Base-by-base conservation (phyloP, 2,888 invertebrate genomes). In the Lithosia quadra region DNA sequence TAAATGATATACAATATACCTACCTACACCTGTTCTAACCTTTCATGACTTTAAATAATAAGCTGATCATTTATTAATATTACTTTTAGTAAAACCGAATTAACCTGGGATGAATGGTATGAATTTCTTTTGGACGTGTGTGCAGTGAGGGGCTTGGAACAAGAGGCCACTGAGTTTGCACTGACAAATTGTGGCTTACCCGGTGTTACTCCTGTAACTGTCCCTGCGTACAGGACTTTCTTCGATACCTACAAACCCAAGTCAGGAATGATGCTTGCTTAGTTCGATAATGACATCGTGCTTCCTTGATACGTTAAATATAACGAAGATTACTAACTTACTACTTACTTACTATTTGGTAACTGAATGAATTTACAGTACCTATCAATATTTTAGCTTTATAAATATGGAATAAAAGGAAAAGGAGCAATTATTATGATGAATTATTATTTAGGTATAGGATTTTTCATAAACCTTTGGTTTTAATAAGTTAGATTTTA, bases 131-230 rank as follows among this genome's bases (percentile, higher is more conserved):
- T 72, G 11, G 85, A 88, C 11, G 9, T 91, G 0, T 87, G 88
- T 69, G 39, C 7, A 0, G 4, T 53, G 1, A 87, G 83, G 49
- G 68, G 65, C 0, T 10, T 86, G 18, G 73, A 89, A 15, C 82
- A 80, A 21, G 83, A 82, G 43, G 11, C 34, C 0, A 71, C 84
- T 0, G 84, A 85, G 39, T 22, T 39, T 0, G 36, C 68, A 0
- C 61, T 90, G 69, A 87, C 84, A 0, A 86, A 84, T 71, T 90
- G 89, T 33, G 90, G 90, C 0, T 33, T 84, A 0, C 88, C 90
- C 0, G 90, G 88, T 0, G 56, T 74, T 1, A 58, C 67, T 0
- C 72, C 73, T 0, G 88, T 90, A 0, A 10, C 43, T 0, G 80
- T 90, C 3, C 90, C 90, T 0, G 81, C 82, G 53, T 90, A 89